Base-by-base conservation (phyloP, 2,888 invertebrate genomes). In the Leptopterna dolabrata region DNA sequence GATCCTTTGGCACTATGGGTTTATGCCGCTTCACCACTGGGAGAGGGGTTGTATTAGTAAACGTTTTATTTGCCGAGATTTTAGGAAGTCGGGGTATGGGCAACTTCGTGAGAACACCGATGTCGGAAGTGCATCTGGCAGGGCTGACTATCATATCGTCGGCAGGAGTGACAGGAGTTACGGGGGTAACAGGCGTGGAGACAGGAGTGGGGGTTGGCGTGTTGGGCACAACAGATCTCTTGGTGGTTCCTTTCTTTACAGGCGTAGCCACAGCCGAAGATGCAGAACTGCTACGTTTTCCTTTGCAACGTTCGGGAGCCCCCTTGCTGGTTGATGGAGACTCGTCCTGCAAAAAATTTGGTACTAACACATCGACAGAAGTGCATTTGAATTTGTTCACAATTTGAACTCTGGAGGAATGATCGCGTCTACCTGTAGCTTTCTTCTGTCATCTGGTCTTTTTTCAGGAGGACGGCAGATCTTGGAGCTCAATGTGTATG, bases 261-360 rank as follows among this genome's bases (percentile, higher is more conserved):
- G 88, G 41, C 29, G 55, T 71, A 70, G 63, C 78, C 30, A 76
- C 24, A 14, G 86, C 45, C 47, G 78, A 45, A 82, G 82, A 43
- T 76, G 29, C 43, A 55, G 80, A 82, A 83, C 76, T 82, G 41
- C 81, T 87, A 3, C 85, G 71, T 73, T 88, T 89, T n/a, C 88
- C 88, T 89, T 89, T 89, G 85, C 88, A 88, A n/a, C 88, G 63
- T 27, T 89, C 88, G 1, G 88, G 88, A 9, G 88, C 88, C 9
- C 88, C 88, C 78, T 89, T 89, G 76, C 85, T 85, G 16, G 85
- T 85, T 16, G 71, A 85, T 11, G 85, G 85, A 3, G 85, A 85
- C 36, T 86, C 80, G 71, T 82, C 87, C 85, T 85, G 29, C 43
- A 45, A 4, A 71, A 27, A 27, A 29, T 4, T 27, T 4, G 4